A percentile compares a stretch with the other conserved stretches of the same genome.
phyloP scores from a whole-genome alignment of 2,888 invertebrate genomes.

The Bellardia pandia region DNA sequence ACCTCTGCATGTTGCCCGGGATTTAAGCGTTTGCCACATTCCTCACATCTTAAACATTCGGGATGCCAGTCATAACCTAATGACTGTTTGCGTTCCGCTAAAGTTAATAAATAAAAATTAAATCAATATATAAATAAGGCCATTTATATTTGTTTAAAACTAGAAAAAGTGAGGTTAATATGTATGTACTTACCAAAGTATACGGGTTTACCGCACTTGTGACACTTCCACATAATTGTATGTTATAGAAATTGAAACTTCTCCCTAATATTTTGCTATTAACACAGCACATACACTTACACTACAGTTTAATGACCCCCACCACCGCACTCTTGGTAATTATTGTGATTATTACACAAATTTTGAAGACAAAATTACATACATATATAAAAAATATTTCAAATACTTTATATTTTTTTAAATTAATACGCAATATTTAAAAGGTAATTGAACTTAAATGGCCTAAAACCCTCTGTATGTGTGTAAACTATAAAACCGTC shows the following conservation, averaged over 20 bases:
- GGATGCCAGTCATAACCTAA: slow-evolving; percentile 94
- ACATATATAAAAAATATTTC: slow-evolving; percentile 13
- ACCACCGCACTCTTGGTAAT: slow-evolving; percentile 27
- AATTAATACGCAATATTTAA: slow-evolving; percentile 19
- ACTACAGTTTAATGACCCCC: slow-evolving; percentile 59
- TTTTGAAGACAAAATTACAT: neutral
- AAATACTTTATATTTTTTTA: neutral
- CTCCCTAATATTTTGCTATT: slow-evolving; percentile 47
- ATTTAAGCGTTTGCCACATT: slow-evolving; percentile 92
- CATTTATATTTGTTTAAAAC: neutral
- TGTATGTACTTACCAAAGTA: slow-evolving; percentile 88
- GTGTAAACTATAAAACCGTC: neutral
- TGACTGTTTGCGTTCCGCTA: slow-evolving; percentile 94
- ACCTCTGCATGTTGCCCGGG: slow-evolving; percentile 94
- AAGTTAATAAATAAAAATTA: slow-evolving; percentile 16
- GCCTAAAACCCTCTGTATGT: slow-evolving; percentile 60
- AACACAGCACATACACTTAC: slow-evolving; percentile 38
- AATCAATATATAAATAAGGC: neutral
- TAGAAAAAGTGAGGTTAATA: slow-evolving; percentile 52
- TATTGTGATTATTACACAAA: slow-evolving; percentile 42
- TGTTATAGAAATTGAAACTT: slow-evolving; percentile 33
- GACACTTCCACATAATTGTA: slow-evolving; percentile 90
- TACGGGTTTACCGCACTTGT: slow-evolving; percentile 92
- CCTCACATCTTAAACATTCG: slow-evolving; percentile 91
- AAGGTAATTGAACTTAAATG: slow-evolving; percentile 71